Evolutionary conservation across 2,797 vertebrate species (phyloP).

Genomic region (Pipistrellus pygmaeus): DNA sequence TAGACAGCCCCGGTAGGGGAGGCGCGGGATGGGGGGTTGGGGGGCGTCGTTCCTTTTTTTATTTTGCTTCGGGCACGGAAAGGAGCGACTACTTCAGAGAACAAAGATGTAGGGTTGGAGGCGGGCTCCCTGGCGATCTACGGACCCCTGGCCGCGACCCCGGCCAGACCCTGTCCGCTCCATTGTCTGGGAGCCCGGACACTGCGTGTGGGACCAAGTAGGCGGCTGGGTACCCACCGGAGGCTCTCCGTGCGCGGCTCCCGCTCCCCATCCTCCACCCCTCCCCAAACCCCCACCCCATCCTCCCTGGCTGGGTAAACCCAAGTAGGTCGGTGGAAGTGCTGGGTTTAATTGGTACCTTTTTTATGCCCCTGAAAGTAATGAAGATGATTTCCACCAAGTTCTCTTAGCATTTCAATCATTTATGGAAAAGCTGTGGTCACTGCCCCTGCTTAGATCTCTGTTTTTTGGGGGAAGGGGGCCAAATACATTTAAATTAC

Average conservation of each 20-base stretch:
- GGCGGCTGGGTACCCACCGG: not conserved
- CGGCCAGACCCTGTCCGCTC: not conserved
- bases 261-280: not conserved
- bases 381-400: not conserved
- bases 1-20: not conserved
- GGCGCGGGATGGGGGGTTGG: not conserved
- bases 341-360: not conserved
- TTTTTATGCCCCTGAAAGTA: not conserved
- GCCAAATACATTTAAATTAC: not conserved
- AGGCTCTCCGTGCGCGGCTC: accelerated
- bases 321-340: not conserved
- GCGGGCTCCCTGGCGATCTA: not conserved
- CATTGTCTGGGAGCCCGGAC: slow-evolving; percentile 65
- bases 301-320: not conserved
- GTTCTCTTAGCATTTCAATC: not conserved
- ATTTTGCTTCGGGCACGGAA: not conserved
- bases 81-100: slow-evolving; percentile 24
- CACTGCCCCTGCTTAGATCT: not conserved
- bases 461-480: no score
- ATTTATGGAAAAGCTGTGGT: not conserved
- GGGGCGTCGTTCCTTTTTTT: not conserved
- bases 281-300: not conserved
- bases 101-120: slow-evolving; percentile 67
- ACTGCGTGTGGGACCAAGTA: not conserved
- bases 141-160: not conserved